A percentile compares a stretch with the other conserved stretches of the same genome.
Evolutionary conservation across 1,140 invertebrate genomes (phyloP).

Genomic region (Dinoponera quadriceps): DNA sequence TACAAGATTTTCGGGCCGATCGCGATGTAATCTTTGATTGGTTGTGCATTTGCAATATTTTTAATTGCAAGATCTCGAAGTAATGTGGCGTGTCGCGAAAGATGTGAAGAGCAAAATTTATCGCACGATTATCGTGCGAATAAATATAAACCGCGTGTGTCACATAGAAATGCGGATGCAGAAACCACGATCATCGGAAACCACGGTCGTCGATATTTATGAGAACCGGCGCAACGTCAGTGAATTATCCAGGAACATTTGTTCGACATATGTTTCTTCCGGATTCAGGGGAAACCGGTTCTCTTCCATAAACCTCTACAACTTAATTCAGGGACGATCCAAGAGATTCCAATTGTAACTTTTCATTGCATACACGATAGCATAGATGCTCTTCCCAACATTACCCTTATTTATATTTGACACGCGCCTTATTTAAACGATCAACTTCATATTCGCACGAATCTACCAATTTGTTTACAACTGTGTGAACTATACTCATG

Average conservation of each 20-base stretch:
- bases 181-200: constrained; percentile 30
- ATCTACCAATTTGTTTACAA: background rate
- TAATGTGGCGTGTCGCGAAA: background rate
- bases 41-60: background rate
- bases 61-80: background rate
- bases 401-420: background rate
- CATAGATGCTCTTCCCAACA: background rate
- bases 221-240: constrained; percentile 32
- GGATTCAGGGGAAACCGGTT: constrained; percentile 56
- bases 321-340: constrained; percentile 26
- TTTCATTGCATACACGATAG: constrained; percentile 5
- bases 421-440: background rate
- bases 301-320: constrained; percentile 36
- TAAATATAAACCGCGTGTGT: background rate
- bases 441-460: background rate
- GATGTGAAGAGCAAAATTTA: background rate
- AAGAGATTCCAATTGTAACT: constrained; percentile 19
- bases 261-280: constrained; percentile 59
- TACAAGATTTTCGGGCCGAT: background rate
- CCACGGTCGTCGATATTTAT: constrained; percentile 53
- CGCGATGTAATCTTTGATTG: background rate
- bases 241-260: constrained; percentile 57
- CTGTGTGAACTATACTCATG: no score
- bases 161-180: constrained; percentile 41
- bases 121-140: background rate